Evolutionary conservation across 2,888 invertebrate species (phyloP), one percentile per base, ranked within the genome.

Genomic region (Agapetus fuscipes): DNA sequence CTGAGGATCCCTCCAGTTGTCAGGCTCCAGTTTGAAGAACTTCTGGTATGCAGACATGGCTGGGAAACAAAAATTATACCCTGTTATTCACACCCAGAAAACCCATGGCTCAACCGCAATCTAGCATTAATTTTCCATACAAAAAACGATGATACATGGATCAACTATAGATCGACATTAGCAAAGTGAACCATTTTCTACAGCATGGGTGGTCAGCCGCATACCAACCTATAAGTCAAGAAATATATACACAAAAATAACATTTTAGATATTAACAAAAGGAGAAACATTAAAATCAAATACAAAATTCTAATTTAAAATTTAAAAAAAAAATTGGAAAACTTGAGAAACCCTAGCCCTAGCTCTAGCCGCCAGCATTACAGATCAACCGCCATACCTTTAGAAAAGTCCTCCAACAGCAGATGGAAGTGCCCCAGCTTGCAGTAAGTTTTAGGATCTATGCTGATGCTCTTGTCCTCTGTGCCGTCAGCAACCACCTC

Each of bases 41-140:
- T 89, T 90, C 66, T 97, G 95, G 67, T 97, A 98, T 2, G 97
- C 95, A 13, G 96, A 96, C 68, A 96, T 76, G 3, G 97, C 96
- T 96, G 38, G 24, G 28, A 38, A 30, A 25, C 25, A 16, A 20
- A 28, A 10, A 24, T n/a, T n/a, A n/a, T n/a, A n/a, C n/a, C n/a
- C n/a, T n/a, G n/a, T n/a, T n/a, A 24, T n/a, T n/a, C n/a, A n/a
- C n/a, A n/a, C n/a, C n/a, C n/a, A n/a, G n/a, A n/a, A n/a, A n/a
- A n/a, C n/a, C n/a, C n/a, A n/a, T n/a, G n/a, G n/a, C n/a, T n/a
- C n/a, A n/a, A n/a, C n/a, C n/a, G n/a, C n/a, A n/a, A n/a, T n/a
- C n/a, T n/a, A n/a, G n/a, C n/a, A n/a, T n/a, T n/a, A n/a, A n/a
- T n/a, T n/a, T n/a, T n/a, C n/a, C n/a, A n/a, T n/a, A n/a, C n/a